A percentile compares a stretch with the other conserved stretches of the same genome.
Conservation (phyloP, 1,140 invertebrate genomes). For the Saccostrea echinata region DNA sequence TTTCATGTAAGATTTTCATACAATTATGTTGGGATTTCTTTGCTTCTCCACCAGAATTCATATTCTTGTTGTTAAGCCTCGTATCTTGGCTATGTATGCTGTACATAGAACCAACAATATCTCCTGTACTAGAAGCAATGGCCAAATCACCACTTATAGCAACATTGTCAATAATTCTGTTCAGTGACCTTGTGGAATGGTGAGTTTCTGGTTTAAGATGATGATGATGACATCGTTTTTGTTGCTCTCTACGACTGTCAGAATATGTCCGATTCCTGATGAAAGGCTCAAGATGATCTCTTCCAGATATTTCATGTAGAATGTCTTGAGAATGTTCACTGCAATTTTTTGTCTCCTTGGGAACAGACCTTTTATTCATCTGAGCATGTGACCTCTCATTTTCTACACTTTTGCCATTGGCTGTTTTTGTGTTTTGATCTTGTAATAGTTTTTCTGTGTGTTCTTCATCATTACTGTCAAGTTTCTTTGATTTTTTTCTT, state of each 20-base stretch:
- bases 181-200: slow-evolving; percentile 8
- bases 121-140: neutral
- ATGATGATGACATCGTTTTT: no score
- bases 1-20: neutral
- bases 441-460: neutral
- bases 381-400: neutral
- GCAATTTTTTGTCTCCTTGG: neutral
- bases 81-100: neutral
- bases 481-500: neutral
- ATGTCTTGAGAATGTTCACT: neutral
- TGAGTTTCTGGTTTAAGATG: neutral
- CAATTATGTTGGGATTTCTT: neutral
- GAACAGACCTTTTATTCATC: neutral
- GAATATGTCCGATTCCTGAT: slow-evolving; percentile 17
- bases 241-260: neutral
- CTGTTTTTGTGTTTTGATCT: neutral
- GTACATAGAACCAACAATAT: slow-evolving; percentile 31
- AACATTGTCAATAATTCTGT: neutral
- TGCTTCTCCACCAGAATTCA: neutral
- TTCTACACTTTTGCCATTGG: neutral
- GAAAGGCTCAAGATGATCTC: neutral
- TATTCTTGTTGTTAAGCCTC: neutral
- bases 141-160: neutral
- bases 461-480: neutral
- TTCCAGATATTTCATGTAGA: neutral